Conservation (phyloP, 2,113 vertebrate species). For the Thalassoma bifasciatum region DNA sequence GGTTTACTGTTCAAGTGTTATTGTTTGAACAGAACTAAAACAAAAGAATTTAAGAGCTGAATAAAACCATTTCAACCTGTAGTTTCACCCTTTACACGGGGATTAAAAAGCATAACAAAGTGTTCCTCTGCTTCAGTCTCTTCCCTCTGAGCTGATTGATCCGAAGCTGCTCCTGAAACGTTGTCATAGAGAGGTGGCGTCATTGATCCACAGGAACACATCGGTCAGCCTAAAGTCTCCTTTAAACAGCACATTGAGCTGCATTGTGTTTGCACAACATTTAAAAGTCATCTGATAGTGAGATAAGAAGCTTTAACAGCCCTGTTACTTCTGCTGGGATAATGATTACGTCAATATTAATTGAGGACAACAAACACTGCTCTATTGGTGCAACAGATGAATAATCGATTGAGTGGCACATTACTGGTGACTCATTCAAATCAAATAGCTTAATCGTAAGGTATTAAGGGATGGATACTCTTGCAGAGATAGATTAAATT, state of each 20-base stretch:
- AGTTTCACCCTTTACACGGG: too few species aligned
- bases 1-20: too few species aligned
- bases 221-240: conserved; percentile 3
- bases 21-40: too few species aligned
- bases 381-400: conserved; percentile 47
- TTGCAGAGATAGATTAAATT: not conserved
- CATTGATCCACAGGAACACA: conserved; percentile 31
- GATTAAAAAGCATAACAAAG: too few species aligned
- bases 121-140: not conserved
- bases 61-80: too few species aligned
- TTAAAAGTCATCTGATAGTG: conserved; percentile 66
- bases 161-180: not conserved
- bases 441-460: not conserved
- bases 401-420: conserved; percentile 52
- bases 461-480: not conserved
- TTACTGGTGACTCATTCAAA: conserved; percentile 5
- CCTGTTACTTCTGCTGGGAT: conserved; percentile 10
- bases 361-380: conserved; percentile 61
- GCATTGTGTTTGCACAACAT: conserved; percentile 62
- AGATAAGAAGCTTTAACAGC: conserved; percentile 51
- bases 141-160: not conserved
- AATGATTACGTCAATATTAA: conserved; percentile 68
- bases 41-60: too few species aligned
- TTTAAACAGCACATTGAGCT: conserved; percentile 29
- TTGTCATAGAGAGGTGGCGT: conserved; percentile 3